A percentile compares a stretch with the other conserved stretches of the same genome.
Conservation (phyloP, 1,140 invertebrate species). For the Hycleus phaleratus region DNA sequence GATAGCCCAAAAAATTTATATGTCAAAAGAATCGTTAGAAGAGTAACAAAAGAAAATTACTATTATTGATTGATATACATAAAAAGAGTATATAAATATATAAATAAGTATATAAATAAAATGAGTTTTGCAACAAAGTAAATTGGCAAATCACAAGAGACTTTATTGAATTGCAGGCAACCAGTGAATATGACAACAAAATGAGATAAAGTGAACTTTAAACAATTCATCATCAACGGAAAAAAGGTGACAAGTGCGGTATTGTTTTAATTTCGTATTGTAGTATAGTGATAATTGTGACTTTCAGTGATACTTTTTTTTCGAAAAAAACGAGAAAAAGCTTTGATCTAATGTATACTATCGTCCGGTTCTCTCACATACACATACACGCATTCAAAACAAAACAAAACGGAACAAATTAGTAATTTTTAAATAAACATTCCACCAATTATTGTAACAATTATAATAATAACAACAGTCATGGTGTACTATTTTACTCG, state of each 20-base stretch:
- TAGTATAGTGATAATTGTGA: conserved; percentile 15
- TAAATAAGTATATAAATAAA: conserved; percentile 23
- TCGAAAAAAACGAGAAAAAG: neutral
- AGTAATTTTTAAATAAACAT: conserved; percentile 2
- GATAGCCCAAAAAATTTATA: conserved; percentile 27
- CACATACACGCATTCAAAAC: too few species aligned
- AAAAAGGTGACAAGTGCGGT: conserved; percentile 30
- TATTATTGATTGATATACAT: conserved; percentile 25
- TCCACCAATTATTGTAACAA: conserved; percentile 8
- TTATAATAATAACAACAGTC: conserved; percentile 13
- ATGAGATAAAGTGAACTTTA: conserved; percentile 23
- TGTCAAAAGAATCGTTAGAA: conserved; percentile 25
- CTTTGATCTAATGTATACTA: conserved; percentile 22
- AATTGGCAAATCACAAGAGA: conserved; percentile 10
- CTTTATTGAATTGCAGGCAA: conserved; percentile 16
- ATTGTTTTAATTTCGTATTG: conserved; percentile 31
- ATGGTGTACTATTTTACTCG: conserved; percentile 37
- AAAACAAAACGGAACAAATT: too few species aligned
- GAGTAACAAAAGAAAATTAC: conserved; percentile 34
- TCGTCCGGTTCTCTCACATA: conserved; percentile 6
- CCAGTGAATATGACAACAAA: conserved; percentile 15
- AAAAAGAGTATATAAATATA: conserved; percentile 30
- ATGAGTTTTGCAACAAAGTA: too few species aligned
- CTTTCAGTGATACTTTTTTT: conserved; percentile 24
- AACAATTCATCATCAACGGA: conserved; percentile 17